These are phyloP conservation scores for Cassiopea xamachana DNA, from an alignment of 30 jellyfish, hydroid and myxozoan species.

Conservation along the genomic window DNA sequence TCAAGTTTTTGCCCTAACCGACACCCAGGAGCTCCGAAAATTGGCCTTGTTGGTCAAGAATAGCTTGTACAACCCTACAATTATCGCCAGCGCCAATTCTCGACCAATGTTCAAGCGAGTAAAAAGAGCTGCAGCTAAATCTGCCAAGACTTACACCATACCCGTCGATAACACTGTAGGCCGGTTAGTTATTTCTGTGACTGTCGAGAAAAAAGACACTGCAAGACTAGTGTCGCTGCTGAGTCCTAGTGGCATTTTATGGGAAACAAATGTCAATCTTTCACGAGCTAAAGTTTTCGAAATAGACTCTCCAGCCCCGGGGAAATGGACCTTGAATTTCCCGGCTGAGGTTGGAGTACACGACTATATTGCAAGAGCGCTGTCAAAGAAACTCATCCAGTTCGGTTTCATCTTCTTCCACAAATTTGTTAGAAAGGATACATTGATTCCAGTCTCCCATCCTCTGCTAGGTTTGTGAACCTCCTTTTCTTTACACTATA, in stretches of 20 bases:
- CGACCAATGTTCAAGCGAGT: constrained; percentile 38
- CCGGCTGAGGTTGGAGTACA: constrained; percentile 59
- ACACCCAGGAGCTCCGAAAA: constrained; percentile 60
- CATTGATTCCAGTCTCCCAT: constrained; percentile 73
- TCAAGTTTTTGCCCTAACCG: constrained; percentile 81
- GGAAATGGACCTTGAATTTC: constrained; percentile 55
- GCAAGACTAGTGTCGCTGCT: constrained; percentile 53
- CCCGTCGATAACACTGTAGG: constrained; percentile 80
- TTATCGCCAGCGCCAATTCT: constrained; percentile 66
- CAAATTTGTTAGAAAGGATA: constrained; percentile 45
- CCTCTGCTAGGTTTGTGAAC: constrained; percentile 70
- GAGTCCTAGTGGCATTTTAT: constrained; percentile 50
- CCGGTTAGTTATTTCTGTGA: constrained; percentile 65
- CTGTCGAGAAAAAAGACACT: constrained; percentile 43
- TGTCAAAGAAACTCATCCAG: constrained; percentile 73
- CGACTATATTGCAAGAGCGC: constrained; percentile 72
- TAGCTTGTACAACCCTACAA: constrained; percentile 62
- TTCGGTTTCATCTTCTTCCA: constrained; percentile 74
- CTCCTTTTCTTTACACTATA: background rate
- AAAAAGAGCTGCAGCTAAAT: constrained; percentile 18
- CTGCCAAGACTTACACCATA: constrained; percentile 29
- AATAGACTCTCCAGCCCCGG: constrained; percentile 66
- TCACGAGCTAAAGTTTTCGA: constrained; percentile 70
- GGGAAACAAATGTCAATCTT: constrained; percentile 58
- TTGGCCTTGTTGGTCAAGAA: constrained; percentile 60